A percentile compares a stretch with the other conserved stretches of the same genome.
Evolutionary conservation across 2,888 invertebrate genomes (phyloP).

Genomic region (Lasius fuliginosus): DNA sequence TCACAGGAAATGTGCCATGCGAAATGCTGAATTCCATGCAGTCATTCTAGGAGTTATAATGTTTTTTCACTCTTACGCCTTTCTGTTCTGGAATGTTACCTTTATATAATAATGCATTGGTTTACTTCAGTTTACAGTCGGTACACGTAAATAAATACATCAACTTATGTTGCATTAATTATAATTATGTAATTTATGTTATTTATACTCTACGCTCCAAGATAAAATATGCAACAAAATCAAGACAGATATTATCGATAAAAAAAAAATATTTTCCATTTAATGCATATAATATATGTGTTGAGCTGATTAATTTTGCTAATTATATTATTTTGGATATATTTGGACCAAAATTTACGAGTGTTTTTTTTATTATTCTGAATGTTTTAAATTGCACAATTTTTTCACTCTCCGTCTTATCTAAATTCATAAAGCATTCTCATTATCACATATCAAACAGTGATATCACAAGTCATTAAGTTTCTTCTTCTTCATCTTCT

Average conservation of each 20-base stretch:
- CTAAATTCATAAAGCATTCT: background rate
- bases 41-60: conserved; percentile 24
- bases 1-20: conserved; percentile 43
- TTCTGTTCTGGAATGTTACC: background rate
- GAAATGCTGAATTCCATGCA: conserved; percentile 16
- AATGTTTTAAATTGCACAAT: background rate
- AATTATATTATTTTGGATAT: background rate
- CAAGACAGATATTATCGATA: background rate
- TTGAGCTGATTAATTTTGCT: background rate
- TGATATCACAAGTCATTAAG: background rate
- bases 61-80: conserved; percentile 43
- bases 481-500: background rate
- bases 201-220: background rate
- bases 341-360: background rate
- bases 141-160: background rate
- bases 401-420: background rate
- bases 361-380: background rate
- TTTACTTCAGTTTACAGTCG: background rate
- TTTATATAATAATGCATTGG: background rate
- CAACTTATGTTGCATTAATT: background rate
- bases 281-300: background rate
- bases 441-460: background rate
- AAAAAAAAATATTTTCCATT: background rate
- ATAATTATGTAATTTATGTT: background rate
- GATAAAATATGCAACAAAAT: background rate